phyloP scores from a whole-genome alignment of 2,113 vertebrate genomes.

The Arothron firmamentum region DNA sequence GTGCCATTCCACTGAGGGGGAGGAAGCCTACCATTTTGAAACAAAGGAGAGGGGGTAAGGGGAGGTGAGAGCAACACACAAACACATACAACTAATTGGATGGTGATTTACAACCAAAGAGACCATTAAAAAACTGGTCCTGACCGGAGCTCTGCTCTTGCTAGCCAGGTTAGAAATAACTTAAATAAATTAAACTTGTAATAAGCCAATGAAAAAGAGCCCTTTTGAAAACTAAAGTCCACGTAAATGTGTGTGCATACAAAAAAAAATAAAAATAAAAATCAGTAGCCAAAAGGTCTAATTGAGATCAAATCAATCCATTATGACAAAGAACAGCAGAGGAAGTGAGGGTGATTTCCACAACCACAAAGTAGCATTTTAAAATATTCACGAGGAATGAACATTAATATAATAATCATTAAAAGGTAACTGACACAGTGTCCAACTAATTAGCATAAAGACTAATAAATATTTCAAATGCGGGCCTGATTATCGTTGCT shows the following conservation, averaged over 20 bases:
- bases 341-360: no score
- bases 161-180: background rate
- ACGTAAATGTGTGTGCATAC: background rate
- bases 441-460: no score
- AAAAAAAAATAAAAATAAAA: no score
- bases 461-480: no score
- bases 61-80: conserved; percentile 29
- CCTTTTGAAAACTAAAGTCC: background rate
- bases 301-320: no score
- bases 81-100: conserved; percentile 24
- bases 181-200: background rate
- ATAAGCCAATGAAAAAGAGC: background rate
- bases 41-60: conserved; percentile 55
- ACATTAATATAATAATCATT: no score
- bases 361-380: no score
- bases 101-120: conserved; percentile 6
- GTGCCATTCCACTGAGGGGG: conserved; percentile 70
- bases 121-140: conserved; percentile 1
- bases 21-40: conserved; percentile 69
- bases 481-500: no score
- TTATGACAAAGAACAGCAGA: no score
- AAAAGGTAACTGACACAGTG: no score
- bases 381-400: no score
- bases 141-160: background rate
- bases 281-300: no score